Evolutionary conservation across 2,797 vertebrate genomes (phyloP), one percentile per base, ranked within the genome.

Genomic region (Euthynnus affinis): DNA sequence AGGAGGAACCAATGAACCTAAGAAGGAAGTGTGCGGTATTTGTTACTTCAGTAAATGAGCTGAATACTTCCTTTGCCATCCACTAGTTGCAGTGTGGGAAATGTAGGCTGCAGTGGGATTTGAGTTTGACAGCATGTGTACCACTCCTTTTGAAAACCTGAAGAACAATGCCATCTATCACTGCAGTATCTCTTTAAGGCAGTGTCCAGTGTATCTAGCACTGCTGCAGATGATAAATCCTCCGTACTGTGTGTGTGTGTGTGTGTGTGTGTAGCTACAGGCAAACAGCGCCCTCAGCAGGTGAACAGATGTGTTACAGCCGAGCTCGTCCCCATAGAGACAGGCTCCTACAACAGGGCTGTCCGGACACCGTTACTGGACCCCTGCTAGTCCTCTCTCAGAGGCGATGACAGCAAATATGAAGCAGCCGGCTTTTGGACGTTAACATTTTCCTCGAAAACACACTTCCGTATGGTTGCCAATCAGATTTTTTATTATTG

Each of bases 281-380:
- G 0, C 12, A 46, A 37, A n/a, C 79, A 87, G 77, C 82, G 82
- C 87, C 86, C 71, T 17, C 88, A 10, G 32, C 57, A 51, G 91
- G 81, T 4, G 44, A 5, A 0, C 14, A 2, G 8, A 8, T 7
- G 81, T 0, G 2, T 18, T 68, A 53, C 89, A 85, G 65, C 10
- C 17, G 29, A 23, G 34, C 53, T 8, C 12, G 91, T 94, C 93
- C 92, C 92, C 92, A 94, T 94, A 95, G 94, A 94, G 92, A 95
- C 93, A 88, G 83, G 80, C 88, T 90, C 91, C 87, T 71, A 86
- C 82, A 90, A 92, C 81, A 86, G 87, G 75, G 69, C 77, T 76
- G 60, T 52, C 59, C 37, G 2, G 18, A 15, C 49, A 25, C 76
- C 78, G 70, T 58, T 58, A 61, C 12, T 42, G 40, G 12, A 68